Conservation (phyloP, 2,888 invertebrate species). For the Hydraecia micacea region DNA sequence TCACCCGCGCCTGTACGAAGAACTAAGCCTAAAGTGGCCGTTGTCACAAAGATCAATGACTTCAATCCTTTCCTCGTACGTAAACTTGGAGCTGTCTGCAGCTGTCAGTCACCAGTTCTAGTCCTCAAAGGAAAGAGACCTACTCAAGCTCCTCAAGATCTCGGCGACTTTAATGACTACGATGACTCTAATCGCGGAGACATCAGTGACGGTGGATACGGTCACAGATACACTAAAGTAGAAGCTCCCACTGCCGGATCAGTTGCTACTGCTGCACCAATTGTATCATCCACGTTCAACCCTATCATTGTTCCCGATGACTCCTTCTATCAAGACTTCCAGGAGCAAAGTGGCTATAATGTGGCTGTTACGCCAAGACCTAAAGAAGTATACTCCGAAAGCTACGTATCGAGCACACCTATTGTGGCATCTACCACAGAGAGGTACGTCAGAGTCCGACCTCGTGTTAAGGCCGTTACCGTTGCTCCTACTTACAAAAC, state of each 20-base stretch:
- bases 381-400: constrained; percentile 72
- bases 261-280: constrained; percentile 76
- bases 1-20: constrained; percentile 76
- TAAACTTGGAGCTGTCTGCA: constrained; percentile 94
- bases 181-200: constrained; percentile 79
- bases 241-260: constrained; percentile 59
- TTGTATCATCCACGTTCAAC: constrained; percentile 83
- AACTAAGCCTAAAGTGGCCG: constrained; percentile 88
- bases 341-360: constrained; percentile 77
- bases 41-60: constrained; percentile 93
- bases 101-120: constrained; percentile 91
- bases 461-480: constrained; percentile 83
- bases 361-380: constrained; percentile 76
- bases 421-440: constrained; percentile 77
- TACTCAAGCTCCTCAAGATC: constrained; percentile 75
- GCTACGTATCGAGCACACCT: constrained; percentile 80
- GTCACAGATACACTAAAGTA: constrained; percentile 75
- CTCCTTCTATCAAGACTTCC: constrained; percentile 86
- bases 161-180: constrained; percentile 79
- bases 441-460: constrained; percentile 78
- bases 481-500: constrained; percentile 85
- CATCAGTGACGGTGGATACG: constrained; percentile 74
- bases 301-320: constrained; percentile 89
- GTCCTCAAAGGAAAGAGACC: constrained; percentile 87
- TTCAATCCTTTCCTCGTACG: constrained; percentile 93